Base-by-base conservation (phyloP, 1,140 invertebrate genomes). In the Leptopilina boulardi region DNA sequence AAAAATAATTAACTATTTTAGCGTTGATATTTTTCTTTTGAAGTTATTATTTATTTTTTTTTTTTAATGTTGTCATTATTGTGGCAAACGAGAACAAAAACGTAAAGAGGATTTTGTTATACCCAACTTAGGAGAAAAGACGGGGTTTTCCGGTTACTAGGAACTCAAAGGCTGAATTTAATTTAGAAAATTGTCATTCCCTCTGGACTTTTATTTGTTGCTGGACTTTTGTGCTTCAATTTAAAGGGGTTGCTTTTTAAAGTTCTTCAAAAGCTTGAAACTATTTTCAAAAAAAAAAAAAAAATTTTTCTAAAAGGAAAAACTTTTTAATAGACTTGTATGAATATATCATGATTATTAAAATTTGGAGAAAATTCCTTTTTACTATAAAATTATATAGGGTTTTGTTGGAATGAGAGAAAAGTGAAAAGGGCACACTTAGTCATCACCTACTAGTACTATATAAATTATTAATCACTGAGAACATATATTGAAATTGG, bases 401-500 rank as follows among this genome's bases (percentile, higher is more conserved):
- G 4, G 34, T 38, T 38, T 38, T 9, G 9, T 4, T 6, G 5
- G 8, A 38, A 38, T 38, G 5, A 38, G 56, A 59, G 21, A 13
- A 59, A 59, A 59, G 56, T 59, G 2, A 10, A 59, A 23, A 59
- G n/a, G n/a, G 19, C 3, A 21, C 26, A 26, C 23, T 13, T 2
- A 59, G 11, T 21, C 56, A 59, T 56, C 54, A 19, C 18, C 54
- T 23, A 11, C 8, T 51, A 15, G 21, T 3, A 21, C 56, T 23
- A 59, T n/a, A n/a, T 59, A 59, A 26, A 21, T 59, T 23, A 59
- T 59, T 59, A 59, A 59, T 30, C 56, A 59, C 9, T 59, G 56
- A 59, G 26, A 59, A 19, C 23, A 30, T 59, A n/a, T n/a, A 59
- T 59, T 26, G 19, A 13, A 59, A 59, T 59, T 59, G 56, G 11